Evolutionary conservation across 1,140 invertebrate species (phyloP).

Genomic region (Nasonia longicornis): DNA sequence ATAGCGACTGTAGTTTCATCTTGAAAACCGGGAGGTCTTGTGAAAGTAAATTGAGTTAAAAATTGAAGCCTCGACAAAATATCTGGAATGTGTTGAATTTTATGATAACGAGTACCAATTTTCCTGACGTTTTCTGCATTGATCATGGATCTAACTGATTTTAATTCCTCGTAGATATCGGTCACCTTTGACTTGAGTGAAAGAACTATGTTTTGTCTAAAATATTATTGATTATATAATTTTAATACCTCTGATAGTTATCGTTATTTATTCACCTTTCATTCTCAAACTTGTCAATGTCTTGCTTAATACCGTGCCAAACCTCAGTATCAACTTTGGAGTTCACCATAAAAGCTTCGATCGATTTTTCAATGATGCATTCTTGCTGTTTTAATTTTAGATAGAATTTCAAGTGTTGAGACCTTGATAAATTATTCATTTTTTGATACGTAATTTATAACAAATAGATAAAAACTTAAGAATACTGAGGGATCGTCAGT

Average conservation of each 20-base stretch:
- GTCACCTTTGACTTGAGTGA: constrained; percentile 47
- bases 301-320: constrained; percentile 51
- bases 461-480: neutral
- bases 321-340: constrained; percentile 59
- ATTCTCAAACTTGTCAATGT: constrained; percentile 48
- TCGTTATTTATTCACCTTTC: constrained; percentile 59
- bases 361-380: constrained; percentile 58
- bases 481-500: neutral
- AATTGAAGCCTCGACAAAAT: constrained; percentile 16
- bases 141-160: constrained; percentile 50
- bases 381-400: constrained; percentile 63
- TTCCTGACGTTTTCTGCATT: constrained; percentile 50
- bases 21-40: constrained; percentile 59
- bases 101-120: constrained; percentile 56
- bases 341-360: constrained; percentile 54
- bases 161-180: constrained; percentile 54
- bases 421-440: constrained; percentile 30
- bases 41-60: neutral
- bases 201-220: constrained; percentile 52
- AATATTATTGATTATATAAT: constrained; percentile 29
- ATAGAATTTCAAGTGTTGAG: constrained; percentile 52
- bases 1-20: constrained; percentile 57
- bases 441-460: neutral
- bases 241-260: neutral
- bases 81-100: constrained; percentile 22